A percentile compares a stretch with the other conserved stretches of the same genome.
Evolutionary conservation across 2,113 vertebrate genomes (phyloP).

Genomic region (Tenrec ecaudatus): DNA sequence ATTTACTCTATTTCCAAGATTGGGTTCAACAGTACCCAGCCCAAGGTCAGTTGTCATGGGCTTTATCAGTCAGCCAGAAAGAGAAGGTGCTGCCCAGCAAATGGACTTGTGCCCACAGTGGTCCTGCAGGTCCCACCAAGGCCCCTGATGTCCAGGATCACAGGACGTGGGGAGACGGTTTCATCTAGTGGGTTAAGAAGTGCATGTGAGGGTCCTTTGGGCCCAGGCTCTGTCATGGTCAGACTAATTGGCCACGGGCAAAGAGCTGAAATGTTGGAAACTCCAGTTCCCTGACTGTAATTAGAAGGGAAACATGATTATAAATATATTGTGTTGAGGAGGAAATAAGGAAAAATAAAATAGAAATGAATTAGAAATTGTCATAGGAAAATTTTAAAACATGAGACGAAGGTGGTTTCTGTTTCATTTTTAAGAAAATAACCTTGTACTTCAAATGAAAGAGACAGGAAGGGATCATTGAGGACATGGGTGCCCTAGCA

Average conservation of each 20-base stretch:
- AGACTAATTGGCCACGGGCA: no score
- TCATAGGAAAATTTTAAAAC: background rate
- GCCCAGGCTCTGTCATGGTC: background rate
- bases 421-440: constrained; percentile 12
- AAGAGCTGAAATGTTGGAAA: no score
- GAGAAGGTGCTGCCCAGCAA: no score
- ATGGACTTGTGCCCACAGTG: rapidly evolving
- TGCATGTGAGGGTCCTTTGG: background rate
- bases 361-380: background rate
- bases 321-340: background rate
- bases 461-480: background rate
- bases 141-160: background rate
- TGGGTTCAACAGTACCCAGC: no score
- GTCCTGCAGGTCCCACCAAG: no score
- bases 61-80: no score
- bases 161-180: background rate
- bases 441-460: background rate
- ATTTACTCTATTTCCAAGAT: background rate
- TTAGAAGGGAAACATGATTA: background rate
- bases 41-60: background rate
- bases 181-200: background rate
- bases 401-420: background rate
- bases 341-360: background rate
- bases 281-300: no score
- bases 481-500: no score